These are phyloP conservation scores for Drosophila borealis DNA, from an alignment of 2,888 invertebrate genomes.

Conservation along the genomic window DNA sequence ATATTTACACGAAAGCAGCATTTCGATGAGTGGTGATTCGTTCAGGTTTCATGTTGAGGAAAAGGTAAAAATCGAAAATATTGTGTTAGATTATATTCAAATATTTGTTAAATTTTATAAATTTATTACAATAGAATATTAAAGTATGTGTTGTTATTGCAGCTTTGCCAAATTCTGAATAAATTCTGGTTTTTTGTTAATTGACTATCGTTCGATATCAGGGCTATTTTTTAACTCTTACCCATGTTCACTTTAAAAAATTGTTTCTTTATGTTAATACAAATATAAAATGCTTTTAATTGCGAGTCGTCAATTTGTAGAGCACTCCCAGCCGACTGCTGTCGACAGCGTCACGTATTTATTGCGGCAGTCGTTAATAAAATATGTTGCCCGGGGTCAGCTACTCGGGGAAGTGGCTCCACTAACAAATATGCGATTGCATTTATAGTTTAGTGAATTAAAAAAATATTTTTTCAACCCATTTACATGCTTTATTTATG, in stretches of 20 bases:
- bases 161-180: too few species aligned
- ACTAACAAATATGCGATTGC: conserved; percentile 17
- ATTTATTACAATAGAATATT: too few species aligned
- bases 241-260: too few species aligned
- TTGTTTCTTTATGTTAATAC: conserved; percentile 5
- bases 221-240: too few species aligned
- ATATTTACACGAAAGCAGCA: conserved; percentile 38
- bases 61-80: conserved; percentile 9
- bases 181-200: too few species aligned
- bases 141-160: too few species aligned
- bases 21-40: conserved; percentile 41
- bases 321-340: conserved; percentile 8
- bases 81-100: conserved; percentile 33
- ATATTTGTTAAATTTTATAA: background rate
- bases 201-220: too few species aligned
- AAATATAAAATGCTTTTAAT: conserved; percentile 61
- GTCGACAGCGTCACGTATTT: conserved; percentile 41
- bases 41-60: conserved; percentile 30
- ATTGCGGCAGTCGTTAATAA: conserved; percentile 36
- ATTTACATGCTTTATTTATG: conserved; percentile 57
- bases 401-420: background rate
- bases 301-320: conserved; percentile 32
- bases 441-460: conserved; percentile 61
- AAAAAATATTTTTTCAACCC: conserved; percentile 48
- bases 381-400: conserved; percentile 13